Evolutionary conservation across 2,113 vertebrate genomes (phyloP), one percentile per base, ranked within the genome.

Genomic region (Mastomys coucha): DNA sequence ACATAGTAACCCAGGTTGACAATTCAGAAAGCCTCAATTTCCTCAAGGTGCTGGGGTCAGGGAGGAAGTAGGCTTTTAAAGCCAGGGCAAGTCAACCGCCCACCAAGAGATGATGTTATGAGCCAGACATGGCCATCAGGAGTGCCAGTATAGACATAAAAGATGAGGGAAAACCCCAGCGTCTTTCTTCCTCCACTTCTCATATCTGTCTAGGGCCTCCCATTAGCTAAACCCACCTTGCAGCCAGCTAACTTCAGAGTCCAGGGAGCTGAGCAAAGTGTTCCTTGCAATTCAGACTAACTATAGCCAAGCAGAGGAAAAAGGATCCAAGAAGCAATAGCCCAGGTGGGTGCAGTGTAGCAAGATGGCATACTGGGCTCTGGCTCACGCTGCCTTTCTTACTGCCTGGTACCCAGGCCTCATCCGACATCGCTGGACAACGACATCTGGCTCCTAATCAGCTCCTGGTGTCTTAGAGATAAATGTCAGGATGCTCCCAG

Each of bases 281-380:
- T 9, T 51, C 10, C 63, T 67, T 69, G 26, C 0, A 5, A 53
- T 1, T 33, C 10, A n/a, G 81, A 58, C n/a, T 24, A 49, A 90
- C 69, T 76, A 58, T 36, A 60, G 28, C 60, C 39, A 90, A 72
- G 49, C 26, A 7, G 1, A 42, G 60, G 69, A 19, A n/a, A 65
- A 10, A 33, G 75, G 75, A 33, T 7, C 0, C 2, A 51, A 20
- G 28, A 8, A 9, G 76, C 5, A 14, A 22, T 20, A 22, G 51
- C 16, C 7, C 22, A 22, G 58, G 69, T 13, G 19, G 3, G 67
- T 26, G 33, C 26, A 0, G 31, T 0, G 51, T 39, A 51, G 7
- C 65, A 20, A 19, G 26, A 20, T 6, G 16, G 36, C 49, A 0
- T 0, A 24, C 1, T 0, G 49, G 73, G 28, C 49, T 39, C 0